Evolutionary conservation across 2,888 invertebrate species (phyloP), one percentile per base, ranked within the genome.

Genomic region (Miltochrista miniata): DNA sequence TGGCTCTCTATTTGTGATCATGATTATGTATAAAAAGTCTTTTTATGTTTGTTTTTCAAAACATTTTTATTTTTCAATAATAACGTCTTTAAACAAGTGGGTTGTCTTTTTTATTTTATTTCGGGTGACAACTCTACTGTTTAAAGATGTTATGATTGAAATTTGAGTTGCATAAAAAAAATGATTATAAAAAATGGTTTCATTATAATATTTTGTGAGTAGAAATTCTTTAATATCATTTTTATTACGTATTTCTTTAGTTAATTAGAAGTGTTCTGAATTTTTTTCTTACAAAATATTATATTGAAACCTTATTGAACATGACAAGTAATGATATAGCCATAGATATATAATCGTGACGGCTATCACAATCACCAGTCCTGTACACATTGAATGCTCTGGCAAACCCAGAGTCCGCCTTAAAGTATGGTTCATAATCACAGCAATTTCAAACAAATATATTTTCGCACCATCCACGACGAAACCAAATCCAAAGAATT

Each of bases 401-500:
- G 48, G 47, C 42, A 49, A 31, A 10, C 31, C 42, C 46, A 8
- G 62, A 45, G 56, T 61, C 59, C 56, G 62, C 59, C 62, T 57
- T 62, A 52, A 43, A 41, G 39, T 11, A 39, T 54, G 59, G 57
- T 63, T 60, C 50, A 63, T 58, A 52, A 39, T 44, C 31, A 55
- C 43, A 46, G 49, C 30, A 43, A 55, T 48, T 10, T 51, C 59
- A 51, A n/a, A 14, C 48, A 40, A 36, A 35, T 37, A 53, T n/a
- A 52, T 50, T 48, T 43, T 31, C 14, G n/a, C 41, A 34, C 47
- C 54, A 48, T 49, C 10, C 54, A 30, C 52, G 11, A 29, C 51
- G 57, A 63, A 59, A 34, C 55, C 45, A 57, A 52, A 58, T 67
- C 69, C 69, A 69, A 69, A 69, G 68, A 69, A 61, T 65, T 68